Conservation (phyloP, 2,797 vertebrate genomes). For the Mormyrus proboscirostris region DNA sequence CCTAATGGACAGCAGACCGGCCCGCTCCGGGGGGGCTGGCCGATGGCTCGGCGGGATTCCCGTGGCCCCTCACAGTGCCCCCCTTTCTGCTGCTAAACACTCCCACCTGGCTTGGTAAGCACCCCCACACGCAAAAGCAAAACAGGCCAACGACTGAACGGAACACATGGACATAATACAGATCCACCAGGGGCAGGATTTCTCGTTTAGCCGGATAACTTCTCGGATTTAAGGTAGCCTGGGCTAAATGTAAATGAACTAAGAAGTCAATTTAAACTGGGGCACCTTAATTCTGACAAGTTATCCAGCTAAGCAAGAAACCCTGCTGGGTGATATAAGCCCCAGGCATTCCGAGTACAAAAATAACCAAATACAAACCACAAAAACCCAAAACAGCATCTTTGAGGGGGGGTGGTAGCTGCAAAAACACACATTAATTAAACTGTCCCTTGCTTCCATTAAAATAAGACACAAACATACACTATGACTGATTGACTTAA, state of each 20-base stretch:
- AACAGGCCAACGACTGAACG: neutral
- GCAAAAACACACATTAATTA: neutral
- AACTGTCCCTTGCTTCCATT: constrained; percentile 1
- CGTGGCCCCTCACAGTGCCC: neutral
- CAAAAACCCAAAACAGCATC: neutral
- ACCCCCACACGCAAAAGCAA: neutral
- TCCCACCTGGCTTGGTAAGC: neutral
- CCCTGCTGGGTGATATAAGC: neutral
- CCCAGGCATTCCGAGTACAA: neutral
- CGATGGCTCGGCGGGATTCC: neutral
- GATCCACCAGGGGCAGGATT: neutral
- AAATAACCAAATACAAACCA: neutral
- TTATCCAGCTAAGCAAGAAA: neutral
- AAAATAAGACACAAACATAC: constrained; percentile 3
- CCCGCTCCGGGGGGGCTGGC: neutral
- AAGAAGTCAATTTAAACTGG: neutral
- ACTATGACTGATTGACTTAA: constrained; percentile 2
- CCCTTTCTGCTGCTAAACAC: neutral
- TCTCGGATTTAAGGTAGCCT: neutral
- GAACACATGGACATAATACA: neutral
- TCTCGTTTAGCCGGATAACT: neutral
- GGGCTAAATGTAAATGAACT: neutral
- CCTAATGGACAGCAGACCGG: constrained; percentile 10
- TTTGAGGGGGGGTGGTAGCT: neutral
- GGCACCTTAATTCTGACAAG: neutral